Evolutionary conservation across 2,113 vertebrate species (phyloP).

Genomic region (pig (Sus scrofa)): T2T-Sscrofa CM000816.6:8899501-8900000

Average conservation of each 20-base stretch:
- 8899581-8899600: background rate
- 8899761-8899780: background rate
- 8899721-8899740: background rate
- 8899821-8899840: background rate
- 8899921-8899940: background rate
- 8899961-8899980: background rate
- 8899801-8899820: rapidly evolving
- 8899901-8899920: background rate
- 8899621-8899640: background rate
- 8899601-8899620: rapidly evolving
- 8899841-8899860: rapidly evolving
- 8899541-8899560: background rate
- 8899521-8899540: background rate
- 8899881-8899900: background rate
- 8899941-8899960: background rate
- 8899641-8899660: rapidly evolving
- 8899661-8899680: background rate
- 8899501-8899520: background rate
- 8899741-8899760: background rate
- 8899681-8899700: rapidly evolving
- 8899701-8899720: background rate
- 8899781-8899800: background rate
- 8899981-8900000: background rate
- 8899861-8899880: background rate
- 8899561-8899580: background rate